phyloP scores from a whole-genome alignment of 2,113 vertebrate genomes.

The Bujurquina vittata region DNA sequence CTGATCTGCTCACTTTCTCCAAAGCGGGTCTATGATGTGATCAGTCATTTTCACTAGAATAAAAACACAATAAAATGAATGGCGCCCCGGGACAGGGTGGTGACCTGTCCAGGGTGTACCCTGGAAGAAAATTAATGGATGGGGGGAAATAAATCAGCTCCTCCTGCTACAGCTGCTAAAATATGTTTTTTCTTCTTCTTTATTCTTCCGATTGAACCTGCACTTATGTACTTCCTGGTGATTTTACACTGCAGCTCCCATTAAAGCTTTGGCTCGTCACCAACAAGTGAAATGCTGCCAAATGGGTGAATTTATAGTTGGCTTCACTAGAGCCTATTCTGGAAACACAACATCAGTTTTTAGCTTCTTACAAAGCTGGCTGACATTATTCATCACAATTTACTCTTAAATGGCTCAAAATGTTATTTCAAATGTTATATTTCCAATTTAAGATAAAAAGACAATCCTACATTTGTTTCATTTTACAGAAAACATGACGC shows the following conservation, averaged over 20 bases:
- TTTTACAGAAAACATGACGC: neutral
- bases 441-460: neutral
- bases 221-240: neutral
- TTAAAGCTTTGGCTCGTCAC: slow-evolving; percentile 6
- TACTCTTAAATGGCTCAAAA: accelerated
- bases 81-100: too few relatives aligned
- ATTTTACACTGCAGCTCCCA: neutral
- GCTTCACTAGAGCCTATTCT: neutral
- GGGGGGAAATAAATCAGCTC: too few relatives aligned
- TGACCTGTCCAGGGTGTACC: too few relatives aligned
- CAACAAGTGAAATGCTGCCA: neutral
- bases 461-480: neutral
- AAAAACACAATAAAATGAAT: too few relatives aligned
- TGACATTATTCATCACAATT: neutral
- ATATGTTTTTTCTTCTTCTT: neutral
- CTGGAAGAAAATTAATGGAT: too few relatives aligned
- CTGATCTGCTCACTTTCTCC: neutral
- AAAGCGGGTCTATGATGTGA: neutral
- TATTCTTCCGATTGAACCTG: neutral
- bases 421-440: neutral
- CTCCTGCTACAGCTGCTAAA: too few relatives aligned
- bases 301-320: neutral
- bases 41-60: neutral
- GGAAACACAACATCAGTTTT: neutral
- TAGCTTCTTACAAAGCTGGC: neutral